Conservation (phyloP, 2,797 vertebrate species). For the Myripristis murdjan region DNA sequence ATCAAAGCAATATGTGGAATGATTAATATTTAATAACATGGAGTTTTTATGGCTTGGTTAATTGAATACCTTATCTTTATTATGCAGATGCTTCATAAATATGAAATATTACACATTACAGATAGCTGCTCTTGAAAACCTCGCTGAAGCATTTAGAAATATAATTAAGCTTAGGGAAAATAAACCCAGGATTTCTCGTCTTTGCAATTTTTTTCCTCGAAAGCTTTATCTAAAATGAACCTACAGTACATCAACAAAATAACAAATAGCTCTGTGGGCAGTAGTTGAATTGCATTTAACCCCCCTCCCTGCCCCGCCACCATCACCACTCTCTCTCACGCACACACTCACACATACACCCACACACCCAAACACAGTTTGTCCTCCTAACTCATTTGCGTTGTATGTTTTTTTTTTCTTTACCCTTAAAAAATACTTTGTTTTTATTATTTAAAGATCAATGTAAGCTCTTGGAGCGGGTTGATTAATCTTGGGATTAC, state of each 20-base stretch:
- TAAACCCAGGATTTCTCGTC: slow-evolving; percentile 66
- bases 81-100: slow-evolving; percentile 94
- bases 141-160: slow-evolving; percentile 92
- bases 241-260: slow-evolving; percentile 74
- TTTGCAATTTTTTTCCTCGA: slow-evolving; percentile 32
- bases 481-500: slow-evolving; percentile 86
- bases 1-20: slow-evolving; percentile 88
- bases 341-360: slow-evolving; percentile 9
- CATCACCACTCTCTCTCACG: neutral
- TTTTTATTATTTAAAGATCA: slow-evolving; percentile 71
- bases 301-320: no score
- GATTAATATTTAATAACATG: slow-evolving; percentile 93
- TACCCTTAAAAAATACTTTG: slow-evolving; percentile 16
- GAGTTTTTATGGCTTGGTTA: slow-evolving; percentile 86
- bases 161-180: slow-evolving; percentile 88
- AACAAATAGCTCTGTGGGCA: slow-evolving; percentile 66
- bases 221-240: slow-evolving; percentile 75
- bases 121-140: slow-evolving; percentile 90
- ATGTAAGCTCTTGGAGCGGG: slow-evolving; percentile 68
- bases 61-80: slow-evolving; percentile 96
- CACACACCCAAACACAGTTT: neutral
- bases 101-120: slow-evolving; percentile 93
- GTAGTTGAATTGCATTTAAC: slow-evolving; percentile 45
- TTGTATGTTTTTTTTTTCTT: slow-evolving; percentile 5
- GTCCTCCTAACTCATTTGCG: slow-evolving; percentile 16